Evolutionary conservation across 2,888 invertebrate genomes (phyloP).

Genomic region (Pristionchus japonicus): DNA sequence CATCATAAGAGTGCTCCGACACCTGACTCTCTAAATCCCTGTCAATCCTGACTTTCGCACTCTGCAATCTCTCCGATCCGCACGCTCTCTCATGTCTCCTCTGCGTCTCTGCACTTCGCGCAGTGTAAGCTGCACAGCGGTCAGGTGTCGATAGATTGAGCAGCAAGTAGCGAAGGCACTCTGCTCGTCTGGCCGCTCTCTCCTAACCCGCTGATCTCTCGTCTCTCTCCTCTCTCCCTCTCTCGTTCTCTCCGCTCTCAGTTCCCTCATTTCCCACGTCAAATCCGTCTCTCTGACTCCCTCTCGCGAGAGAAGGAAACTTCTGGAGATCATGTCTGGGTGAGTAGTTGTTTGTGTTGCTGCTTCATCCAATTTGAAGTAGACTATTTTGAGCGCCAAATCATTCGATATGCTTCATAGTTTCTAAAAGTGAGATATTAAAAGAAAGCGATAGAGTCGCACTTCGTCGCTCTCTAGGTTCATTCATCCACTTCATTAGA

Average conservation of each 20-base stretch:
- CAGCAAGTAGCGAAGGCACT: background rate
- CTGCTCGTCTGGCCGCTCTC: slow-evolving; percentile 5
- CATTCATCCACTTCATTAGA: too few species aligned
- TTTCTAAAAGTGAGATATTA: too few species aligned
- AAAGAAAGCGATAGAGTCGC: too few species aligned
- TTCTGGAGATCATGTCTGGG: slow-evolving; percentile 8
- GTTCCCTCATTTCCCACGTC: slow-evolving; percentile 31
- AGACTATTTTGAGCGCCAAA: too few species aligned
- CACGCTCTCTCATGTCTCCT: background rate
- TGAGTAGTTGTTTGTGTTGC: background rate
- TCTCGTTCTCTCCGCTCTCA: background rate
- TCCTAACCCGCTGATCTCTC: background rate
- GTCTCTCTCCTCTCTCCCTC: background rate
- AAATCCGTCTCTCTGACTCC: too few species aligned
- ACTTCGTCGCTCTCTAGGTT: too few species aligned
- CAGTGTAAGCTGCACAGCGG: slow-evolving; percentile 11
- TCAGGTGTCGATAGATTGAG: slow-evolving; percentile 5
- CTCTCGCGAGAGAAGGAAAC: background rate
- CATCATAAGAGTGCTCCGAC: background rate
- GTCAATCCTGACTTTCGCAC: too few species aligned
- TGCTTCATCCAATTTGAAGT: background rate
- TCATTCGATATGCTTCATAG: too few species aligned
- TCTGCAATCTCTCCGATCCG: too few species aligned
- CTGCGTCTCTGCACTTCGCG: background rate
- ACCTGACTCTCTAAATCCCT: slow-evolving; percentile 11